Conservation (phyloP, 2,113 vertebrate genomes). For the Columba livia region DNA sequence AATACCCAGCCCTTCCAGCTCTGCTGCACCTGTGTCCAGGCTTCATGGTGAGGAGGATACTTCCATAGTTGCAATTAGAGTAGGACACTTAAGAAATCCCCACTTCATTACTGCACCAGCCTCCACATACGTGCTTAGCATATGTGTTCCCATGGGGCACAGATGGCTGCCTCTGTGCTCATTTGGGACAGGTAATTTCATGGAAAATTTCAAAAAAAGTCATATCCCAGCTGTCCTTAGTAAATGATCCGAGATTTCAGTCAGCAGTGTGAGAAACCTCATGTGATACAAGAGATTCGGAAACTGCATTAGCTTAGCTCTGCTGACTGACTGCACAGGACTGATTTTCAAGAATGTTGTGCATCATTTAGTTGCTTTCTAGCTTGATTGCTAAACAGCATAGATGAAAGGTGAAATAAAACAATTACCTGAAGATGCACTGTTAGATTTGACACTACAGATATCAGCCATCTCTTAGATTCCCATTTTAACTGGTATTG, state of each 20-base stretch:
- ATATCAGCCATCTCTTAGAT: background rate
- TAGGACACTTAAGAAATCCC: background rate
- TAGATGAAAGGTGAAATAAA: background rate
- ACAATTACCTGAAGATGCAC: background rate
- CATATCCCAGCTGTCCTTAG: background rate
- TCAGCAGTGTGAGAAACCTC: background rate
- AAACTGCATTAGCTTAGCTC: background rate
- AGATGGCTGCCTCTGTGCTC: background rate
- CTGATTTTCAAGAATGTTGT: background rate
- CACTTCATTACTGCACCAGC: background rate
- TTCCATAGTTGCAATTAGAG: background rate
- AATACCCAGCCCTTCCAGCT: background rate
- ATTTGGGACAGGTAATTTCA: background rate
- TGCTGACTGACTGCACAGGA: background rate
- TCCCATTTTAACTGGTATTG: background rate
- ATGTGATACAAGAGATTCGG: background rate
- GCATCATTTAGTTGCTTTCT: background rate
- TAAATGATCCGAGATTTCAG: background rate
- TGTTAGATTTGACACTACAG: background rate
- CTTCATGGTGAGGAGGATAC: background rate
- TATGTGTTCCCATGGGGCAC: background rate
- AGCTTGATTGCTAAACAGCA: background rate
- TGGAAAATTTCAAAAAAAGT: background rate
- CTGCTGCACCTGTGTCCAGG: background rate
- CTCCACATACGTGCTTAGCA: background rate